Base-by-base conservation (phyloP, 2,888 invertebrate genomes). In the Tipula confusa region DNA sequence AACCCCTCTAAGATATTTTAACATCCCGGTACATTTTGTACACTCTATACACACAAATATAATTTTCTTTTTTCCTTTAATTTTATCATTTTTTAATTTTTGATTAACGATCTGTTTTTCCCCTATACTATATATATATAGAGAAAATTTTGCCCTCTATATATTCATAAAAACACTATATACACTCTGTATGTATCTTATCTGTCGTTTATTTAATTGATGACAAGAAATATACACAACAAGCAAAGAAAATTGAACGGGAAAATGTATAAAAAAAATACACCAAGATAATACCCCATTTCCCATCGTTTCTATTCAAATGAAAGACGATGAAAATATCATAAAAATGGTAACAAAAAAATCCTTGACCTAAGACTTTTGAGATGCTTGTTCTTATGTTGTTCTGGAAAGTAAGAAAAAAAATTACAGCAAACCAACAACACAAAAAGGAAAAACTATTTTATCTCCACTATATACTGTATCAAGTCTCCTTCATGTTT, bases 131-230 rank as follows among this genome's bases (percentile, higher is more conserved):
- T n/a, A n/a, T n/a, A n/a, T n/a, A n/a, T 43, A n/a, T 43, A 43
- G 7, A 31, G 7, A n/a, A 43, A n/a, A 64, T 24, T 64, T 43
- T 64, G 18, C 24, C n/a, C 3, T 33, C 24, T 24, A 2, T 24
- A 24, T 64, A 24, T n/a, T n/a, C 9, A 64, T 11, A 64, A 11
- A 64, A 24, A 64, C 64, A 64, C 33, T 4, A 11, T 33, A 33
- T 11, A 64, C 64, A 9, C 9, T 64, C 24, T 24, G 24, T 9
- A 9, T 64, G 24, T 64, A 64, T 64, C 64, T 64, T 64, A 64
- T 64, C 64, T 64, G 64, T 64, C 64, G 64, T 64, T 64, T 64
- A 64, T 64, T 64, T 64, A 64, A 64, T 64, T 64, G 64, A 64
- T 64, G 64, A 64, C 64, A 64, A 24, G 64, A 64, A 64, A 64